phyloP scores from a whole-genome alignment of 2,888 invertebrate genomes.

The Erannis defoliaria region DNA sequence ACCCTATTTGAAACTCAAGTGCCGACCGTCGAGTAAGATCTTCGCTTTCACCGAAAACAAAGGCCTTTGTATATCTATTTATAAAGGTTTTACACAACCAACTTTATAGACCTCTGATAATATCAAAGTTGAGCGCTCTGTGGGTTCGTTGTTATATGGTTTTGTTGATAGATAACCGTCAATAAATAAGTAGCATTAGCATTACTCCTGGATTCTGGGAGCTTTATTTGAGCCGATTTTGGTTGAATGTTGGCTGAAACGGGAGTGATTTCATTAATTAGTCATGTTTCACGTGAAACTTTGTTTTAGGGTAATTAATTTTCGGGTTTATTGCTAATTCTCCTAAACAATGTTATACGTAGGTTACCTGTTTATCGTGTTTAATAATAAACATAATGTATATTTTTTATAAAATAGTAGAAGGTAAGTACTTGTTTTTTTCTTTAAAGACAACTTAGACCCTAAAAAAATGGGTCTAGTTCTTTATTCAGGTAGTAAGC shows the following conservation, averaged over 20 bases:
- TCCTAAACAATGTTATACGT: slow-evolving; percentile 6
- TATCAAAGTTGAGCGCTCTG: background rate
- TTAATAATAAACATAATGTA: too few species aligned
- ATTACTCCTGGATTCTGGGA: slow-evolving; percentile 62
- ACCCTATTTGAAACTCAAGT: slow-evolving; percentile 73
- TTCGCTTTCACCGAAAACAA: slow-evolving; percentile 45
- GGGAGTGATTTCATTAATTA: slow-evolving; percentile 65
- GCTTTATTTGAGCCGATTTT: slow-evolving; percentile 73
- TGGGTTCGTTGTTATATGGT: slow-evolving; percentile 41
- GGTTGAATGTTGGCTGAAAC: slow-evolving; percentile 67
- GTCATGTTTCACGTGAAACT: slow-evolving; percentile 55
- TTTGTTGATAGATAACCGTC: slow-evolving; percentile 70
- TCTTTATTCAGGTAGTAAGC: too few species aligned
- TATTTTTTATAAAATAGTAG: too few species aligned
- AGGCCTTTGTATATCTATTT: slow-evolving; percentile 48
- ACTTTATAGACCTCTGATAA: background rate
- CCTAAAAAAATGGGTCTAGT: too few species aligned
- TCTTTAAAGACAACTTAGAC: too few species aligned
- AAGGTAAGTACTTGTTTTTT: too few species aligned
- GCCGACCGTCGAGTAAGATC: slow-evolving; percentile 55
- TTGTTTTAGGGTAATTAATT: slow-evolving; percentile 50
- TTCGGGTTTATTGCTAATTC: slow-evolving; percentile 41
- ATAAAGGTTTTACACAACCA: slow-evolving; percentile 26
- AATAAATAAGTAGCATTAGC: slow-evolving; percentile 78
- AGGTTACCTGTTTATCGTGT: too few species aligned